Evolutionary conservation across 2,888 invertebrate species (phyloP), one percentile per base, ranked within the genome.

Genomic region (Rhingia rostrata): DNA sequence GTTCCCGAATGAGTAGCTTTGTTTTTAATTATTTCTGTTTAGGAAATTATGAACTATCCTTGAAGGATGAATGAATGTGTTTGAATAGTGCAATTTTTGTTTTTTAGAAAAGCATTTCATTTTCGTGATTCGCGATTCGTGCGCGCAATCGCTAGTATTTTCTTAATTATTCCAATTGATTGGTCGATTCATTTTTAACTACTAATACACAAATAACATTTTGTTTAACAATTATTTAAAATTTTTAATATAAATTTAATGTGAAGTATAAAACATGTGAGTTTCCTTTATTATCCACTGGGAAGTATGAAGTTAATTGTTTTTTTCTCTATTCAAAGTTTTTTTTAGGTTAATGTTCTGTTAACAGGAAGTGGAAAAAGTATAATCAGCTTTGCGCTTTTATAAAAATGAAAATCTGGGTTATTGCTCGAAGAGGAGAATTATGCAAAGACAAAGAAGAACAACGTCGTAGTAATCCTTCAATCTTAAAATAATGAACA

Each of bases 61-160:
- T 4, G 7, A n/a, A 43, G 30, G 58, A 49, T 22, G 6, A 35
- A 30, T 51, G 12, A 51, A 30, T 35, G 33, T 66, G 43, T 43
- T 72, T 66, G 49, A 43, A 45, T 60, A 67, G 67, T 49, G 60
- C 67, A 75, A 67, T 75, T 67, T 35, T 14, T 66, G 32, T 51
- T 61, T 51, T 51, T n/a, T 43, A 0, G n/a, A 49, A 49, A 64
- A 56, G 6, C 14, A 30, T 22, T 45, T 61, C 0, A 41, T 43
- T 14, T 54, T 33, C 41, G 14, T 14, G 14, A 9, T 63, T 33
- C 41, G 14, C 12, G 14, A 9, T 63, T 4, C 5, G 30, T 39
- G 41, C 30, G 41, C 53, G 12, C 47, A 45, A 41, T 41, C 39
- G 10, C 4, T 30, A 37, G 4, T 30, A 22, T 22, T 14, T 33